Conservation (phyloP, 2,797 vertebrate species). For the Amblyopsis hoosieri region DNA sequence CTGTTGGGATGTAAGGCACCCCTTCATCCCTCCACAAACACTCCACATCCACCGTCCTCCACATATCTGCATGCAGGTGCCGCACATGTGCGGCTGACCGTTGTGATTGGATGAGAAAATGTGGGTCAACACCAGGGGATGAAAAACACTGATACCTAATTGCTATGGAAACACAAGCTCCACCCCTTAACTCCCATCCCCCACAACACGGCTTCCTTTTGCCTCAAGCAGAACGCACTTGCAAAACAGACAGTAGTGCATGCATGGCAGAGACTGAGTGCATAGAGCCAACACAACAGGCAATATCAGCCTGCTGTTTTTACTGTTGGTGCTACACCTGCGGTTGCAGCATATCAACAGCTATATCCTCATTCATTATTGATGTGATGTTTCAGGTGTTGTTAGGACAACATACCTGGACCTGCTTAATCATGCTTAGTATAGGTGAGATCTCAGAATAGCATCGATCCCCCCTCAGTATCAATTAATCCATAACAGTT, state of each 20-base stretch:
- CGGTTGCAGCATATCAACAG: no score
- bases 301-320: conserved; percentile 5
- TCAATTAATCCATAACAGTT: no score
- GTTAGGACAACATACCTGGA: no score
- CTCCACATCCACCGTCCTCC: no score
- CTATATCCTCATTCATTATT: no score
- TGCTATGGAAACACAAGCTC: conserved; percentile 72
- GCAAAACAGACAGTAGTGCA: conserved; percentile 29
- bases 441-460: no score
- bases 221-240: conserved; percentile 59
- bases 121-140: conserved; percentile 75
- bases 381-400: no score
- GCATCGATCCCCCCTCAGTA: no score
- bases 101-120: conserved; percentile 58
- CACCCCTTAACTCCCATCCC: conserved; percentile 47
- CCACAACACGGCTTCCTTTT: conserved; percentile 64
- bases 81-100: conserved; percentile 16
- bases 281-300: conserved; percentile 16
- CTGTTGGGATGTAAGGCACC: conserved; percentile 24
- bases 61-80: no score
- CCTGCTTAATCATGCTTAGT: no score
- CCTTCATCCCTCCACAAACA: background rate
- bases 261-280: conserved; percentile 14
- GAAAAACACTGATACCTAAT: conserved; percentile 70
- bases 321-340: no score